Percentiles rank a stretch among this genome's conserved stretches.
Conservation (phyloP, 2,113 vertebrate genomes). For the Catagonus wagneri region DNA sequence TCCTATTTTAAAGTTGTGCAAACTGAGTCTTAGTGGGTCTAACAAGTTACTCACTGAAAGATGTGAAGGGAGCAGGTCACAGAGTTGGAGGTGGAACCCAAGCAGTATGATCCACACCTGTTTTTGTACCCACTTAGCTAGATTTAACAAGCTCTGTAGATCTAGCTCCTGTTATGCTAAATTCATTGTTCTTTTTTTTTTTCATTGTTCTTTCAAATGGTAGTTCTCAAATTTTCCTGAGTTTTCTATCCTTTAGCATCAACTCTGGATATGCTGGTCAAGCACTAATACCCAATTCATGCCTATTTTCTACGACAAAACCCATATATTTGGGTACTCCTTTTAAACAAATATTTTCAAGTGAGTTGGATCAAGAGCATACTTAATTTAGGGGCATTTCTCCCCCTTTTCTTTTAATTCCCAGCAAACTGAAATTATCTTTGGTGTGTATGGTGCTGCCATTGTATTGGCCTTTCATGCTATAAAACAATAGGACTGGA, state of each 20-base stretch:
- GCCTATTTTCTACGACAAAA: slow-evolving; percentile 30
- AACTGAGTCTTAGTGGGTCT: slow-evolving; percentile 2
- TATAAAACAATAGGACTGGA: neutral
- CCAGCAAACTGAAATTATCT: neutral
- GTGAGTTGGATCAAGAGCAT: neutral
- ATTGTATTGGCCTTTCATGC: neutral
- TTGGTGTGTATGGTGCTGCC: neutral
- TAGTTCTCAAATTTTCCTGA: neutral
- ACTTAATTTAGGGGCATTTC: slow-evolving; percentile 3
- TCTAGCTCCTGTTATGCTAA: neutral
- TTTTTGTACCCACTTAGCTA: neutral
- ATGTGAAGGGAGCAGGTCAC: neutral
- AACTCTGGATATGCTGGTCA: neutral
- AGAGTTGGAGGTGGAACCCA: slow-evolving; percentile 1
- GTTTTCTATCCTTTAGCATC: neutral
- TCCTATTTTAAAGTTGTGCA: slow-evolving; percentile 2
- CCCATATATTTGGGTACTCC: neutral
- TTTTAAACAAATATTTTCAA: slow-evolving; percentile 34
- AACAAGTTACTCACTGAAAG: slow-evolving; percentile 42
- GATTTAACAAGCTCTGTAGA: neutral
- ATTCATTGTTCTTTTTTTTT: neutral
- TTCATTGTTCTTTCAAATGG: neutral
- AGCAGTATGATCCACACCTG: neutral
- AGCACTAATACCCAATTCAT: neutral
- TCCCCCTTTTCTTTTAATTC: neutral